Evolutionary conservation across 64 coral and sea anemone species (phyloP), one percentile per base, ranked within the genome.

Genomic region (Pocillopora verrucosa): DNA sequence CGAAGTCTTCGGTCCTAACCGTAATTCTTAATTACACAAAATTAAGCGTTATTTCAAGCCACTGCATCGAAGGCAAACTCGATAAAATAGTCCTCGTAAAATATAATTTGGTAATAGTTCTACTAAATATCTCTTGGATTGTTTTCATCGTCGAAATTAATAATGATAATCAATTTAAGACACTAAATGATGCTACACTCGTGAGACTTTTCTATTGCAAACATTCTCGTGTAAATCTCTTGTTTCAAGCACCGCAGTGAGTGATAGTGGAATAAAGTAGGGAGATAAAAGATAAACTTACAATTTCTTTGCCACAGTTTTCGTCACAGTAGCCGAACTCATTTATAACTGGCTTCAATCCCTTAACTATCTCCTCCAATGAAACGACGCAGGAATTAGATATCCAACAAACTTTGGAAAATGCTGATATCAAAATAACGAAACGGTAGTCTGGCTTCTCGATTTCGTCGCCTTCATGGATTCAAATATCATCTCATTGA

Each of bases 241-340:
- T n/a, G 67, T 70, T 26, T 0, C 25, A 24, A 70, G 67, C 67
- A 10, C 67, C 12, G 22, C 67, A 30, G 10, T 10, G 5, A 11
- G n/a, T 24, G 22, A 10, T 17, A 24, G 67, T 17, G 10, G 38
- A n/a, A 17, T 41, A 11, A 69, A 5, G 0, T 0, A 13, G 10
- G 5, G 1, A 68, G 11, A 1, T 67, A 22, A 12, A 11, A 60
- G 9, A 16, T 51, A 61, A 84, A 94, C 92, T 94, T 77, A 94
- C 92, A 94, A 88, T 94, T 94, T 94, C 74, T 94, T 94, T 30
- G 92, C 87, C 36, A 94, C 92, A 57, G 88, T 79, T 84, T 90
- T 94, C 34, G 87, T 63, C 11, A 94, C 92, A 14, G 80, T 60
- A 60, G 89, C 76, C 4, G 92, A 94, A 74, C 87, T 89, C 92